phyloP scores from a whole-genome alignment of 2,888 invertebrate species.

The Melangyna quadrimaculata region DNA sequence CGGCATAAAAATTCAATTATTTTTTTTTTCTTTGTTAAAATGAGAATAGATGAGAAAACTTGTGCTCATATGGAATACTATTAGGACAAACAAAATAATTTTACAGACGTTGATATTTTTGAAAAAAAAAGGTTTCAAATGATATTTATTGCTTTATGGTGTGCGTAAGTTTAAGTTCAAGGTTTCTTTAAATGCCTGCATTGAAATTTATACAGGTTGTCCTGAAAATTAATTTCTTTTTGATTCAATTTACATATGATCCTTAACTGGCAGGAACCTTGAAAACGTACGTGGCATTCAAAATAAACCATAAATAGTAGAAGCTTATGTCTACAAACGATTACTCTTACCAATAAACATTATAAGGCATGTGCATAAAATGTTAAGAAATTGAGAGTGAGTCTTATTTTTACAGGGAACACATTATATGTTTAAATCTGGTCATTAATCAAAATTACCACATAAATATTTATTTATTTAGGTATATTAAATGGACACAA shows the following conservation, averaged over 20 bases:
- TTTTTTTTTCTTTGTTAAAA: slow-evolving; percentile 21
- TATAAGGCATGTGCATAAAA: not conserved
- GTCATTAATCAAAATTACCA: slow-evolving; percentile 22
- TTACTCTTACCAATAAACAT: not conserved
- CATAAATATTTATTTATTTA: slow-evolving; percentile 27
- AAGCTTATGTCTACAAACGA: not conserved
- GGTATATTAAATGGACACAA: not conserved
- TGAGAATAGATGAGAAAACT: slow-evolving; percentile 27
- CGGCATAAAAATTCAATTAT: slow-evolving; percentile 66
- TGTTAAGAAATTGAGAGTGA: not conserved
- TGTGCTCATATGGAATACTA: not conserved
- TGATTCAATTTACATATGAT: not conserved
- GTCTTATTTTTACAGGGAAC: not conserved
- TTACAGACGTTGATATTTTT: not conserved
- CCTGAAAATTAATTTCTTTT: not conserved
- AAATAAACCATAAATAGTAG: not conserved
- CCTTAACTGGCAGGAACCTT: not conserved
- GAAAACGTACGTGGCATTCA: not conserved
- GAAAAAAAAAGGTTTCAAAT: slow-evolving; percentile 5
- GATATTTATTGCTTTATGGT: not conserved
- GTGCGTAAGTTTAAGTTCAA: not conserved
- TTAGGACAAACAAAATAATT: not conserved
- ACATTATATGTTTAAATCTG: too few relatives aligned
- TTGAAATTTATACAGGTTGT: not conserved
- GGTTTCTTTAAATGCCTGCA: not conserved